Base-by-base conservation (phyloP, 2,113 vertebrate species). In the Gobius niger region DNA sequence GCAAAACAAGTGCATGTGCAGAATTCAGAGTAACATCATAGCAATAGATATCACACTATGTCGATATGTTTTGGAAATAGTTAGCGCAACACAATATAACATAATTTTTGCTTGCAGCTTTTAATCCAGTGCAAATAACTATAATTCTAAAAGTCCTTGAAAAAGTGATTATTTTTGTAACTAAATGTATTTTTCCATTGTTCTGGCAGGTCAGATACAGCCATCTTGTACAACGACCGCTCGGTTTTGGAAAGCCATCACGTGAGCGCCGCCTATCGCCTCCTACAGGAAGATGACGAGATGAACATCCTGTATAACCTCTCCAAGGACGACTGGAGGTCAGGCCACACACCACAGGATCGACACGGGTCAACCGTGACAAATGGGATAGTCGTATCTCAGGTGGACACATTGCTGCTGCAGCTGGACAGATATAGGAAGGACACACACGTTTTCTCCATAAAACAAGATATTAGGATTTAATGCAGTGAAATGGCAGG, bases 281-380 rank as follows among this genome's bases (percentile, higher is more conserved):
- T 99, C 64, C 92, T 99, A 47, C 96, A 99, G 90, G 98, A 99
- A 0, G 97, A 99, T 40, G 98, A 98, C 19, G 98, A 99, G 78
- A 99, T 98, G 96, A 99, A 99, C 90, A 99, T 99, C 92, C 91
- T 99, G 70, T 94, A 95, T 83, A 99, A 99, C 85, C 94, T 99
- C 68, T 96, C 96, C 49, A 99, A 98, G 90, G 98, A 99, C 9
- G 98, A 99, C 89, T 99, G 98, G 97, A 96, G 97, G 97, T 99
- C 78, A 83, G 85, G 52, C n/a, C 47, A 11, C 47, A 12, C 47
- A 50, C 47, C 6, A 4, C 57, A n/a, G 34, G 9, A 42, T 60
- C n/a, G 14, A 40, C 41, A 63, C 2, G 7, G 57, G 57, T 60
- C 34, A 16, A 60, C 40, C 40, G 9, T 41, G 57, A 42, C 34